Evolutionary conservation across 1,140 invertebrate genomes (phyloP), one percentile per base, ranked within the genome.

Genomic region (Cyclargus thomasi): DNA sequence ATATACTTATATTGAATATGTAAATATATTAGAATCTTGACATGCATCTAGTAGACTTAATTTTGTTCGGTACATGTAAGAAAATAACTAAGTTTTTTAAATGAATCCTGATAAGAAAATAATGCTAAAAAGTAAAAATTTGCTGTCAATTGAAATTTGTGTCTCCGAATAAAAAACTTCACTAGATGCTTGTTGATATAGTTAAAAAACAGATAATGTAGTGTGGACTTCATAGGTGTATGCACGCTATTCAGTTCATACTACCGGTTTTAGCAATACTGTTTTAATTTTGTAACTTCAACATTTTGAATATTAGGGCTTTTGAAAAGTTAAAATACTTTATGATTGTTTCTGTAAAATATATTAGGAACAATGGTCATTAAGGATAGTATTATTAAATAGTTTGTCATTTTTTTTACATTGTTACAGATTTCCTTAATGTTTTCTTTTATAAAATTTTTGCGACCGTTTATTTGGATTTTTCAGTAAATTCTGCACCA

Each of bases 121-220:
- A 29, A 6, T 29, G 6, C 23, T 23, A 6, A 2, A 23, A 23
- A 23, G 6, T 23, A 23, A 23, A 23, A 23, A 23, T 2, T 29
- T 29, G 29, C 1, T 29, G 29, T 29, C 29, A 29, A 29, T 29
- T 29, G 29, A 29, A 29, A 29, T 47, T 47, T 47, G 2, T 47
- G 39, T 47, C 11, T 1, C 39, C 14, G 39, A 16, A 47, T 47
- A 11, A 47, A 47, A n/a, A 47, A 10, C 8, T 59, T 59, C 55
- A 59, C 55, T 59, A 59, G 17, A 59, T 59, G 55, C 14, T 59
- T 59, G 55, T 59, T 59, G 55, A 59, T 8, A 47, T 47, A 47
- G 39, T 29, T 6, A 29, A 47, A 47, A 47, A 14, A 14, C 14
- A 16, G 3, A 47, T 16, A 29, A 29, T 29, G 29, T 47, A 47